These are phyloP conservation scores for Troilus luridus DNA, from an alignment of 2,888 invertebrate genomes.

Conservation along the genomic window DNA sequence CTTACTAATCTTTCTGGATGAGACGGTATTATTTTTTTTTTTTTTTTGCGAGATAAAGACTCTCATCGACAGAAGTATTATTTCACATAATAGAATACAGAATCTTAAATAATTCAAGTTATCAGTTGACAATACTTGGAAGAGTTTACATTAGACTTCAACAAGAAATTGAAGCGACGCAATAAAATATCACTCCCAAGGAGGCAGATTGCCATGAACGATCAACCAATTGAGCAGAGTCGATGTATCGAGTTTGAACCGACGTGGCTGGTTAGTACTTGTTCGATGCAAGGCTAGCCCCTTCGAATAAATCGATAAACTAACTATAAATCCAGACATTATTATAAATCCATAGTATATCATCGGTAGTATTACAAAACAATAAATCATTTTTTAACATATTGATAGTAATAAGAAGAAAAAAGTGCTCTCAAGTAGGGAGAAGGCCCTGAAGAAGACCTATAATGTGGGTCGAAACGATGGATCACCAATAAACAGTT, in stretches of 20 bases:
- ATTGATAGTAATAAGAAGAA: no score
- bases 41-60: not conserved
- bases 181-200: not conserved
- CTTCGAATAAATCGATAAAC: not conserved
- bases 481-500: no score
- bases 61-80: not conserved
- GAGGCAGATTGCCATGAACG: not conserved
- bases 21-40: no score
- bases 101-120: not conserved
- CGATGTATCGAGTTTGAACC: not conserved
- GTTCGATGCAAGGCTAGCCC: not conserved
- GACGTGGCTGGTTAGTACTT: not conserved
- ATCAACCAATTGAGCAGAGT: not conserved
- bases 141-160: not conserved
- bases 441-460: no score
- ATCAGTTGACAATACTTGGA: not conserved
- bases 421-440: no score
- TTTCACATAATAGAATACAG: not conserved
- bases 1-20: no score
- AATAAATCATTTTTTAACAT: no score
- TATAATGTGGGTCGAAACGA: no score
- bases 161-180: not conserved
- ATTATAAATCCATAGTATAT: not conserved
- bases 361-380: no score
- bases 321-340: not conserved